Evolutionary conservation across 2,113 vertebrate species (phyloP).

Genomic region (Zosterops pallidus): DNA sequence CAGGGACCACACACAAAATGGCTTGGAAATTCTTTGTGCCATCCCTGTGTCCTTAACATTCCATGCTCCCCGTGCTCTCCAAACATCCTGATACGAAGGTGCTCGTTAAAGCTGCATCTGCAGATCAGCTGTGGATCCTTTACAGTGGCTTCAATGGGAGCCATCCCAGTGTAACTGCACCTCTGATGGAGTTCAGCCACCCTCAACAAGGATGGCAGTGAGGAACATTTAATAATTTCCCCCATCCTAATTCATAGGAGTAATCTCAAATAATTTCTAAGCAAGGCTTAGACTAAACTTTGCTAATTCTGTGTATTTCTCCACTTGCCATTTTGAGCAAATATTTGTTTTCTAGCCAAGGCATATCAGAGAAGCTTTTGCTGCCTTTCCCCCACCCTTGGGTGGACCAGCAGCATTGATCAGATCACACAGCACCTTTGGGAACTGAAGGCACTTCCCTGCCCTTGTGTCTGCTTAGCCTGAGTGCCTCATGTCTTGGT

Average conservation of each 20-base stretch:
- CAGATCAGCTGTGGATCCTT: not conserved
- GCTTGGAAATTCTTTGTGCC: not conserved
- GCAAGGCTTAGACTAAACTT: not conserved
- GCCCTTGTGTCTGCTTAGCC: not conserved
- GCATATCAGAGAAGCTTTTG: not conserved
- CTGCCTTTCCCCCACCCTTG: not conserved
- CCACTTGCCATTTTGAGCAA: not conserved
- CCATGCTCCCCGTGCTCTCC: not conserved
- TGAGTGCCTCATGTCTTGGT: not conserved
- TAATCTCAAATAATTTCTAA: not conserved
- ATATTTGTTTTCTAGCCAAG: not conserved
- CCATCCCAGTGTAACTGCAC: not conserved
- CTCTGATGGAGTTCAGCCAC: not conserved
- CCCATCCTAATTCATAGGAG: not conserved
- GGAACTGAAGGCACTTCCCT: not conserved
- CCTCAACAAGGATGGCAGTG: not conserved
- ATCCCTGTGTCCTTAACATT: not conserved
- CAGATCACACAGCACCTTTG: not conserved
- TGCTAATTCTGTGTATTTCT: not conserved
- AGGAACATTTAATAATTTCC: not conserved
- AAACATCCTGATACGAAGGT: not conserved
- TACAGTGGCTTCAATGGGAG: rapidly evolving
- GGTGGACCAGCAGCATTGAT: not conserved
- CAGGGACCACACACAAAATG: not conserved
- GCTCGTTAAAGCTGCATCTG: not conserved